These are phyloP conservation scores for Tipula vernalis DNA, from an alignment of 2,888 invertebrate species.

Conservation along the genomic window DNA sequence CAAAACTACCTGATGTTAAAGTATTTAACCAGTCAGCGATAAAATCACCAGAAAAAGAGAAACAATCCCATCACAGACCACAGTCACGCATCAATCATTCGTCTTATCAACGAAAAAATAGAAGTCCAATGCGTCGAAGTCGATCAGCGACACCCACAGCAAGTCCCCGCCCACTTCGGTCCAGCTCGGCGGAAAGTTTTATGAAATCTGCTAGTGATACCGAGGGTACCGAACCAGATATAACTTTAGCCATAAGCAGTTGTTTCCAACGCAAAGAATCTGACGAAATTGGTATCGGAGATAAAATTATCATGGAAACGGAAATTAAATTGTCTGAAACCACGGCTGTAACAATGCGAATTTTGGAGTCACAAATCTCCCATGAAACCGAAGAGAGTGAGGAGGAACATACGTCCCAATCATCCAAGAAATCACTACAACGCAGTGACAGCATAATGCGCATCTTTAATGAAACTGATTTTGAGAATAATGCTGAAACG, in stretches of 20 bases:
- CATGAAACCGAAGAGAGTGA: conserved; percentile 26
- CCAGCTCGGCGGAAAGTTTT: background rate
- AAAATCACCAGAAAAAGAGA: background rate
- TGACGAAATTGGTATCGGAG: conserved; percentile 37
- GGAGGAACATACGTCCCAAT: conserved; percentile 28
- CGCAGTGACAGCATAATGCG: conserved; percentile 39
- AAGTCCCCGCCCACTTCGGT: background rate
- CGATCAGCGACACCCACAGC: background rate
- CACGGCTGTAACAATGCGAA: conserved; percentile 72
- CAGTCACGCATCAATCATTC: background rate
- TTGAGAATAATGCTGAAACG: conserved; percentile 19
- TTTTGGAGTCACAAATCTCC: conserved; percentile 42
- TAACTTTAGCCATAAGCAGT: background rate
- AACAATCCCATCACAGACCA: background rate
- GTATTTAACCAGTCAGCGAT: background rate
- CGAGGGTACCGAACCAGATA: background rate
- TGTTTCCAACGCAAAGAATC: conserved; percentile 14
- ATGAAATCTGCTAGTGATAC: conserved; percentile 7
- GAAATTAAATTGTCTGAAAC: conserved; percentile 72
- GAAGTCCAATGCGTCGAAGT: conserved; percentile 12
- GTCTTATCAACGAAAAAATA: background rate
- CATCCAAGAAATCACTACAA: conserved; percentile 25
- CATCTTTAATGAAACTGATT: conserved; percentile 42
- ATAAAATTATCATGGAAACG: conserved; percentile 66
- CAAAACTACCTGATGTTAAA: background rate